phyloP scores from a whole-genome alignment of 2,113 vertebrate genomes.

The Forbesichthys agassizii region DNA sequence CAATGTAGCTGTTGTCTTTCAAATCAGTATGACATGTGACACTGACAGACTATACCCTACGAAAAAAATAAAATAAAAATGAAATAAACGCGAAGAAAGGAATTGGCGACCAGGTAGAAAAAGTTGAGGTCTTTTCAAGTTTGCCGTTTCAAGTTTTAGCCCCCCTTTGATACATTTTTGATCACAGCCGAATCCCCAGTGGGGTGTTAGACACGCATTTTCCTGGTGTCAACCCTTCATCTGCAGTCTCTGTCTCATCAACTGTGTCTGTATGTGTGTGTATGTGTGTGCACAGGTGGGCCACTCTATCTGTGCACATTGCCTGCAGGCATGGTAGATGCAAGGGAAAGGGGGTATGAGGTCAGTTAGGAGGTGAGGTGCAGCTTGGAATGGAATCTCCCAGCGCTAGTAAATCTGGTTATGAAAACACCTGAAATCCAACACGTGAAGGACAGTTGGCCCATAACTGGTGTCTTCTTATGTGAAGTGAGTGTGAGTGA shows the following conservation, averaged over 20 bases:
- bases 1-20: too few relatives aligned
- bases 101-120: slow-evolving; percentile 53
- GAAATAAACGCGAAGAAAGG: slow-evolving; percentile 6
- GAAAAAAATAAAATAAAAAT: neutral
- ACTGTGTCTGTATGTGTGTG: slow-evolving; percentile 1
- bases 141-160: slow-evolving; percentile 67
- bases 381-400: neutral
- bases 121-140: slow-evolving; percentile 58
- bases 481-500: too few relatives aligned
- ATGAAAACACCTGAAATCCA: neutral
- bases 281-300: slow-evolving; percentile 11
- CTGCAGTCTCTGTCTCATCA: slow-evolving; percentile 42
- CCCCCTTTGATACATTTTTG: slow-evolving; percentile 70
- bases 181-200: slow-evolving; percentile 59
- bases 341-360: neutral
- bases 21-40: too few relatives aligned
- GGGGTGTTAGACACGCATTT: slow-evolving; percentile 53
- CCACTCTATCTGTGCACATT: slow-evolving; percentile 1
- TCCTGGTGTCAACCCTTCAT: slow-evolving; percentile 55
- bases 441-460: neutral
- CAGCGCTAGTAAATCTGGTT: neutral
- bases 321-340: slow-evolving; percentile 4
- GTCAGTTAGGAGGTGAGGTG: slow-evolving; percentile 3
- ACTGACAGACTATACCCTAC: slow-evolving; percentile 10
- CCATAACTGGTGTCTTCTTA: too few relatives aligned